Evolutionary conservation across 2,113 vertebrate species (phyloP), one percentile per base, ranked within the genome.

Genomic region (Leptosomus discolor): DNA sequence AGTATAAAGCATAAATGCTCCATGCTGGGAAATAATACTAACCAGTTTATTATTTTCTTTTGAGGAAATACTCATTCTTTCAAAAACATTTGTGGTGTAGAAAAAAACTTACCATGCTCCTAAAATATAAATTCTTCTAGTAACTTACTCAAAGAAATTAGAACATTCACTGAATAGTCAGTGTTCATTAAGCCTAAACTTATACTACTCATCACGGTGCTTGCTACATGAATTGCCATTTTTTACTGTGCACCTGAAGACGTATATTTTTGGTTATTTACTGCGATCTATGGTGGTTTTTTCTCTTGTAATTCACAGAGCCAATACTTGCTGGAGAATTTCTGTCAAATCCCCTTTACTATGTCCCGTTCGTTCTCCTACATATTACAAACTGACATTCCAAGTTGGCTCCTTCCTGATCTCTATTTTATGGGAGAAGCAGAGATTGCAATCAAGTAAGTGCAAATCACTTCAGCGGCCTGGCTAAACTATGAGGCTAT

Each of bases 381-480:
- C 24, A 26, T 57, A 37, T 54, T 57, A 34, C 56, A 58, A 63
- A 50, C 29, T 74, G 48, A 26, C 27, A 78, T 89, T 90, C 37
- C 57, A 74, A 78, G 18, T 39, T 24, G n/a, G 7, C 41, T 92
- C 23, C 71, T 88, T 92, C 48, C 77, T 71, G 79, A n/a, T 91
- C 60, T 81, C 46, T 48, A 0, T 85, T 92, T 92, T 45, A 32
- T 41, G 29, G 45, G 36, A 92, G 60, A 29, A 61, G 27, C 26
- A 89, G 83, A 94, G 83, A 94, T 53, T 76, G n/a, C 34, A 81
- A 92, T 91, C 80, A 92, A 89, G 3, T 78, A 91, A 81, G 15
- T 81, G 69, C 56, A 94, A 78, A 88, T 92, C 61, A 60, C 71
- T 88, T 75, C 39, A 53, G 32, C 19, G 74, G 27, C 61, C 73